Percentiles rank a stretch among this genome's conserved stretches.
These are phyloP conservation scores for Betta splendens DNA, from an alignment of 2,797 vertebrate genomes.

Conservation along the genomic window DNA sequence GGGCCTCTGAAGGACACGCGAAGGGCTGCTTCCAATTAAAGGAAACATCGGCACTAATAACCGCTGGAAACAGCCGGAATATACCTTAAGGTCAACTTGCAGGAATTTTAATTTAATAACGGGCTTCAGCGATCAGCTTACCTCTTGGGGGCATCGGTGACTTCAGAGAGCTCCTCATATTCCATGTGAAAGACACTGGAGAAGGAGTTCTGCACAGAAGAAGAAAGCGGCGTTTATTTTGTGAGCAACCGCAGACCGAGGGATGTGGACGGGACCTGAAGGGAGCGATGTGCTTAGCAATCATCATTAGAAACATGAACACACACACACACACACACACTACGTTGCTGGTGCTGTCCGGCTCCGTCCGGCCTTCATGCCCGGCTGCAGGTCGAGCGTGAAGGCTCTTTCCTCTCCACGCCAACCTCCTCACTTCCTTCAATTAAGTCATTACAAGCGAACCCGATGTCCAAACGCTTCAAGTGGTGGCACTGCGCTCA, in stretches of 20 bases:
- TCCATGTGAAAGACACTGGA: constrained; percentile 98
- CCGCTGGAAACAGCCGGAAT: constrained; percentile 19
- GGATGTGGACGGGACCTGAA: background rate
- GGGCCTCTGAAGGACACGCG: background rate
- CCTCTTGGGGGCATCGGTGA: constrained; percentile 85
- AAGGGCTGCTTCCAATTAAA: constrained; percentile 22
- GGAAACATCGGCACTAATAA: constrained; percentile 31
- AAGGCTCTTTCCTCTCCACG: constrained; percentile 18
- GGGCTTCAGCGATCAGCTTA: constrained; percentile 65
- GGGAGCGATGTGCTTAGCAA: background rate
- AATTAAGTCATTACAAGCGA: constrained; percentile 51
- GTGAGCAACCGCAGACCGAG: background rate
- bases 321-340: background rate
- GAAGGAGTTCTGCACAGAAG: constrained; percentile 89
- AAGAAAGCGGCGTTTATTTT: constrained; percentile 27
- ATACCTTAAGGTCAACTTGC: constrained; percentile 6
- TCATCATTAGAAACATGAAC: constrained; percentile 29
- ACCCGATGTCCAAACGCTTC: constrained; percentile 18
- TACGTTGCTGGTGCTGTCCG: background rate
- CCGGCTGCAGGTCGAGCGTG: constrained; percentile 11
- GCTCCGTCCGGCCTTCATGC: background rate
- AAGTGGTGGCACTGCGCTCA: background rate
- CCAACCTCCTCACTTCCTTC: constrained; percentile 39
- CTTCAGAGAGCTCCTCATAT: constrained; percentile 84
- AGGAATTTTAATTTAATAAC: constrained; percentile 20